phyloP scores from a whole-genome alignment of 35 echinoderm and acorn worm genomes.

The Lytechinus variegatus region DNA sequence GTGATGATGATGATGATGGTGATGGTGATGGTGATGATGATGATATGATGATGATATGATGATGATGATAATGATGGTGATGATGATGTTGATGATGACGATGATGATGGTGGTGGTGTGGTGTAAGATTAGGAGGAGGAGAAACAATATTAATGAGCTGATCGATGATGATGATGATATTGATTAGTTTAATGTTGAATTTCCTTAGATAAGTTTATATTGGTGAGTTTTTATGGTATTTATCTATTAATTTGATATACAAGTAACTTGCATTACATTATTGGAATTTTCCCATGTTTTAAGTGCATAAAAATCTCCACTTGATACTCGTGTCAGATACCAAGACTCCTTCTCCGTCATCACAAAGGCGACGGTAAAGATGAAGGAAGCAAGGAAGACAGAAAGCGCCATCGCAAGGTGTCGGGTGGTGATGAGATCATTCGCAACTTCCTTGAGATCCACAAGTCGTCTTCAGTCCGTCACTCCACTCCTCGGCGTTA shows the following conservation, averaged over 20 bases:
- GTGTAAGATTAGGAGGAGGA: too few relatives aligned
- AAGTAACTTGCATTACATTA: too few relatives aligned
- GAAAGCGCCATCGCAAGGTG: conserved; percentile 70
- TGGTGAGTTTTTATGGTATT: too few relatives aligned
- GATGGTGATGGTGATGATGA: too few relatives aligned
- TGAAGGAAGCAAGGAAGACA: conserved; percentile 71
- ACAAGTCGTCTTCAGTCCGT: conserved; percentile 70
- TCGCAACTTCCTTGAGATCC: conserved; percentile 93
- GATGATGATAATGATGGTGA: too few relatives aligned
- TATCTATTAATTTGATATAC: too few relatives aligned
- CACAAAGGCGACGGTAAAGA: conserved; percentile 50
- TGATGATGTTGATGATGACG: too few relatives aligned
- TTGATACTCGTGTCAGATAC: conserved; percentile 68
- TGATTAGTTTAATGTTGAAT: background rate
- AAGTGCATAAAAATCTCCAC: background rate
- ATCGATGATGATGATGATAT: background rate
- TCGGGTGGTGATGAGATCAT: conserved; percentile 77
- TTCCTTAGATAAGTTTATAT: too few relatives aligned
- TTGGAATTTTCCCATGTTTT: background rate
- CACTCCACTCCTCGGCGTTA: conserved; percentile 92
- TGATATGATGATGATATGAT: too few relatives aligned
- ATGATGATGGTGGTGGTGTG: too few relatives aligned
- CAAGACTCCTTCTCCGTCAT: conserved; percentile 76
- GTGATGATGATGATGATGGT: background rate
- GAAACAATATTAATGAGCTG: background rate